phyloP scores from a whole-genome alignment of 2,113 vertebrate genomes.

The Apodemus speciosus region DNA sequence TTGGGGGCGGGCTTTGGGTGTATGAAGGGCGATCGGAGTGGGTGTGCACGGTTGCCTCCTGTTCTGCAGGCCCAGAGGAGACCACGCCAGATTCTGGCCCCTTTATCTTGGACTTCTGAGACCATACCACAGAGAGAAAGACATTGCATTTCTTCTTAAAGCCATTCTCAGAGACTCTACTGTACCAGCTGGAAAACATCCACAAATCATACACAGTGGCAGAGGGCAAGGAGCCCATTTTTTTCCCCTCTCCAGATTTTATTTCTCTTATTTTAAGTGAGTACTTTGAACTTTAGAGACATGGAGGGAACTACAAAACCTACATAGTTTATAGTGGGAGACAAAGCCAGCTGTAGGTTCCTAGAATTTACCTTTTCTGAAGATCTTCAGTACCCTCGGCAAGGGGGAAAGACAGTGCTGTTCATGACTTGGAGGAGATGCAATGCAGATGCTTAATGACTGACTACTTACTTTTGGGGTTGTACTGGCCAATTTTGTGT shows the following conservation, averaged over 20 bases:
- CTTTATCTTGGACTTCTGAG: background rate
- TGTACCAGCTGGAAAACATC: background rate
- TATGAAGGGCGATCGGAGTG: background rate
- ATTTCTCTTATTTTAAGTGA: background rate
- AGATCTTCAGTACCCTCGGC: background rate
- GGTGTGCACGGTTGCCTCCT: background rate
- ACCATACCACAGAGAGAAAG: background rate
- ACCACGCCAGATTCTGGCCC: background rate
- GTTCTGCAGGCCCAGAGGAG: background rate
- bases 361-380: background rate
- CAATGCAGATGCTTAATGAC: background rate
- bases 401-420: background rate
- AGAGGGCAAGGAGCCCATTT: background rate
- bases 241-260: constrained; percentile 1
- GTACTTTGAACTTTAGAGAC: background rate
- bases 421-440: background rate
- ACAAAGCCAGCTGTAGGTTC: background rate
- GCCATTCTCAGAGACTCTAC: background rate
- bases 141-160: background rate
- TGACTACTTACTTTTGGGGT: background rate
- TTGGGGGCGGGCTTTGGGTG: too few species aligned
- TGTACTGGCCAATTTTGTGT: background rate
- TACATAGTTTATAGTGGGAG: background rate
- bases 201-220: background rate
- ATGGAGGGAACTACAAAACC: background rate